phyloP scores from a whole-genome alignment of 2,888 invertebrate species.

The Melikaiella ostensackeni region DNA sequence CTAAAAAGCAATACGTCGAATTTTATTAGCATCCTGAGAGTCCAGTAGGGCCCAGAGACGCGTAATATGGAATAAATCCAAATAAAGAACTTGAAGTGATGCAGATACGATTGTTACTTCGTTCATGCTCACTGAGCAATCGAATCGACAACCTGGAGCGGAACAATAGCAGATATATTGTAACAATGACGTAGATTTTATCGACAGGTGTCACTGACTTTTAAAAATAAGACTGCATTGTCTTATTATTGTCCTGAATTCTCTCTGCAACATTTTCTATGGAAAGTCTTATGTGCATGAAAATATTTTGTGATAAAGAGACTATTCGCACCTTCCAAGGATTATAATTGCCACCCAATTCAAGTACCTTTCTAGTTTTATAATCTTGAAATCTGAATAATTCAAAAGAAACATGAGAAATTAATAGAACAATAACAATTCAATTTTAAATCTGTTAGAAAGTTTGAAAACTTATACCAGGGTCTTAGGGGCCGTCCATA shows the following conservation, averaged over 20 bases:
- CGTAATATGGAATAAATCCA: not conserved
- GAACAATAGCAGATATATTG: constrained; percentile 29
- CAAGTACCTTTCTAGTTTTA: too few species aligned
- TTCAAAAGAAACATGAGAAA: too few species aligned
- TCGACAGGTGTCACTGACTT: constrained; percentile 33
- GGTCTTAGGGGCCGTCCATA: too few species aligned
- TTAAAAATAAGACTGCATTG: constrained; percentile 17
- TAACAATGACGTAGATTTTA: constrained; percentile 31
- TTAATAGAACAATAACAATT: too few species aligned
- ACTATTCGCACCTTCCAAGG: not conserved
- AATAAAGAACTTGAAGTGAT: not conserved
- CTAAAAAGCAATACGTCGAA: not conserved
- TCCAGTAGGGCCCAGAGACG: not conserved
- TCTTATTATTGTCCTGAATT: constrained; percentile 26
- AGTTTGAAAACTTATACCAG: not conserved
- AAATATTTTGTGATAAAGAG: not conserved
- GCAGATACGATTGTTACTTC: constrained; percentile 25
- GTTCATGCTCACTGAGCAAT: constrained; percentile 16
- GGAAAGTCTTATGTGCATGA: not conserved
- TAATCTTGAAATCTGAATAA: too few species aligned
- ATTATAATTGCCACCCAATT: not conserved
- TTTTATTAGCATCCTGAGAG: not conserved
- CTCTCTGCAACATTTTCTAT: not conserved
- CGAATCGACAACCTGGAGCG: constrained; percentile 19
- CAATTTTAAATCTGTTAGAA: not conserved